A percentile compares a stretch with the other conserved stretches of the same genome.
These are phyloP conservation scores for Panurus biarmicus DNA, from an alignment of 2,113 vertebrate species.

Conservation along the genomic window DNA sequence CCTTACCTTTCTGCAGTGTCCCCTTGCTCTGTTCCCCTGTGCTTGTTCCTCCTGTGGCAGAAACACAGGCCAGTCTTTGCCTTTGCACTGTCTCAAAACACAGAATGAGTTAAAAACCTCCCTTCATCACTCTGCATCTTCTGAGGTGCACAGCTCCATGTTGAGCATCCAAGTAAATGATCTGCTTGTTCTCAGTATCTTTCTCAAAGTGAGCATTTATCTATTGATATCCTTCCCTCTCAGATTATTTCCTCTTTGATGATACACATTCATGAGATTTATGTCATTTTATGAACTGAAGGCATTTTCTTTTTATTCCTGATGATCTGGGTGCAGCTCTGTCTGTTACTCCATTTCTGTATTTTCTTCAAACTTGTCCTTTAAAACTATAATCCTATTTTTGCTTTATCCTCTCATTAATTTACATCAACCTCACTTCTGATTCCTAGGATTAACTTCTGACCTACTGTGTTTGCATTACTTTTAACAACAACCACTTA, in stretches of 20 bases:
- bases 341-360: neutral
- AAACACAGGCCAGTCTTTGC: accelerated
- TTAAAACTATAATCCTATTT: neutral
- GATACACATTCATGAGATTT: neutral
- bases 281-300: neutral
- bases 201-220: neutral
- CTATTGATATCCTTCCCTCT: neutral
- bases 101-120: neutral
- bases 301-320: neutral
- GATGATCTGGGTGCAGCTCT: neutral
- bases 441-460: neutral
- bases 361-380: neutral
- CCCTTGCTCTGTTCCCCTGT: accelerated
- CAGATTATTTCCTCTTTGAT: neutral
- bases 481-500: neutral
- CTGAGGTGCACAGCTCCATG: neutral
- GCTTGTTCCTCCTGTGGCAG: neutral
- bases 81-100: neutral
- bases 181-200: neutral
- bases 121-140: neutral
- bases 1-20: neutral
- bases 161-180: neutral
- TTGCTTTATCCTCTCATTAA: neutral
- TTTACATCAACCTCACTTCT: neutral
- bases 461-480: neutral